A percentile compares a stretch with the other conserved stretches of the same genome.
These are phyloP conservation scores for Spodoptera littoralis DNA, from an alignment of 2,888 invertebrate species.

Conservation along the genomic window DNA sequence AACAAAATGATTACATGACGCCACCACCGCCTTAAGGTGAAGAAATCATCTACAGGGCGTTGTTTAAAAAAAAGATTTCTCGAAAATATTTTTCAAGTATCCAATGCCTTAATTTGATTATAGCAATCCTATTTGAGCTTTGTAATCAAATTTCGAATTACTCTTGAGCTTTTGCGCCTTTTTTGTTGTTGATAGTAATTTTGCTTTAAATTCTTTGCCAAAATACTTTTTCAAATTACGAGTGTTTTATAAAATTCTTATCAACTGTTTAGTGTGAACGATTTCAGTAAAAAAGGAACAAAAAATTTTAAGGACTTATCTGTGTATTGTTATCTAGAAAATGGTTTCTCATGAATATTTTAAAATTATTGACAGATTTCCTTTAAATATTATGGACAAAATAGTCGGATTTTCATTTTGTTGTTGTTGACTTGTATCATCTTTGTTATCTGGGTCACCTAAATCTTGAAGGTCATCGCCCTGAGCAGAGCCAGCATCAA, in stretches of 20 bases:
- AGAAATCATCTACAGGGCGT: constrained; percentile 20
- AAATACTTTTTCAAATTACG: not conserved
- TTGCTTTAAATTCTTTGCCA: not conserved
- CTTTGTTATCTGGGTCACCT: constrained; percentile 40
- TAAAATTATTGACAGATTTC: constrained; percentile 14
- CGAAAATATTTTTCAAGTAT: not conserved
- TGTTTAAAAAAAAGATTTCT: not conserved
- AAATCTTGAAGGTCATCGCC: constrained; percentile 27
- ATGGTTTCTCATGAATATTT: constrained; percentile 29
- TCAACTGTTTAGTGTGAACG: constrained; percentile 26
- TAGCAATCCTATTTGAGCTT: not conserved
- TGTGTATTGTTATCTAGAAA: constrained; percentile 5
- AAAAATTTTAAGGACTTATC: not conserved
- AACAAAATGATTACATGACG: constrained; percentile 33
- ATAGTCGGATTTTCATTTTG: constrained; percentile 28
- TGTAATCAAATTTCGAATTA: not conserved
- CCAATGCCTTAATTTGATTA: not conserved
- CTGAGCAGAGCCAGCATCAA: constrained; percentile 7
- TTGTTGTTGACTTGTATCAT: constrained; percentile 37
- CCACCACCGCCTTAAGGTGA: constrained; percentile 19
- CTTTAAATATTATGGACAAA: constrained; percentile 22
- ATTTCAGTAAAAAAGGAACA: constrained; percentile 16
- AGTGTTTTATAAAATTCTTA: constrained; percentile 10
- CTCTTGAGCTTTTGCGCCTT: not conserved
- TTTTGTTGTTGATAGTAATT: not conserved